Evolutionary conservation across 2,113 vertebrate genomes (phyloP), one percentile per base, ranked within the genome.

Genomic region (Brienomyrus longianalis): DNA sequence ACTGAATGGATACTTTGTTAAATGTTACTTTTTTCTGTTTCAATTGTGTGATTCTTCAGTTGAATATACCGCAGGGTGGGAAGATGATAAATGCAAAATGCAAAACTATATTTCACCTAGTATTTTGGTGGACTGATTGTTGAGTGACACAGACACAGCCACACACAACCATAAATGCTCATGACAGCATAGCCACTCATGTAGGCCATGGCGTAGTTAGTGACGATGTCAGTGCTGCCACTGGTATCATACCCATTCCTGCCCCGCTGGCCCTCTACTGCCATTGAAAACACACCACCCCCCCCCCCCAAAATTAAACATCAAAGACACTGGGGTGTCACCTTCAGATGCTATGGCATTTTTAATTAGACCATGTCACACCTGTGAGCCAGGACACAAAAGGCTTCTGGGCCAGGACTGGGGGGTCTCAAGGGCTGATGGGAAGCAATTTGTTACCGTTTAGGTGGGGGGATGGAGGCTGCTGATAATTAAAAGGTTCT

Each of bases 351-450:
- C 45, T 52, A 35, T 62, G 87, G 83, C 45, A 51, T 54, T 90
- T 86, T 86, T 88, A 88, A 90, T 90, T 77, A 90, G 83, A 90
- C 88, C 66, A 88, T 45, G 56, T 89, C 85, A 83, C 39, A 93
- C 89, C 91, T 92, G 90, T 89, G 86, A 93, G 88, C 77, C 88
- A 45, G 51, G 89, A 86, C 86, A 89, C 89, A 91, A 89, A 90
- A 39, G n/a, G 86, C 19, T 15, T 56, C 84, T 83, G 43, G 3
- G 90, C 70, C 17, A 45, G 21, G 31, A 87, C 5, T 17, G 39
- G 39, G 80, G 87, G 50, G 90, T 31, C 77, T 47, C 11, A 62
- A 47, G 39, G 47, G 11, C 43, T 66, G 70, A 84, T 56, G 88
- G 89, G 23, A 83, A 54, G 21, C 91, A 90, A 91, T 89, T 93